A percentile compares a stretch with the other conserved stretches of the same genome.
Conservation (phyloP, 1,140 invertebrate species). For the Eumeta japonica region DNA sequence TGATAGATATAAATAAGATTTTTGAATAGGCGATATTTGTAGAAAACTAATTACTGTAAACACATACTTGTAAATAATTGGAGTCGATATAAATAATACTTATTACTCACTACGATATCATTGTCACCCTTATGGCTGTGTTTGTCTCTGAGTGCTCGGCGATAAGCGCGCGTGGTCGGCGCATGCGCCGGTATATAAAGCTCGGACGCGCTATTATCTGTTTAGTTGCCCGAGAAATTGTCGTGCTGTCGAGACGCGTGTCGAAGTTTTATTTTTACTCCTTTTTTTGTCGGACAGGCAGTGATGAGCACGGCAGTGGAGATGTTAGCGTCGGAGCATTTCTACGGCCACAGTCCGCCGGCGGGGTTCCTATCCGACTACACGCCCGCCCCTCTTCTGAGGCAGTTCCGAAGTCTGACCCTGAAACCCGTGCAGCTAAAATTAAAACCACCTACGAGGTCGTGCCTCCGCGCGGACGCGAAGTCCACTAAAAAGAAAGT, state of each 20-base stretch:
- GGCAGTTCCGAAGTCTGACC: conserved; percentile 15
- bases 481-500: conserved; percentile 75
- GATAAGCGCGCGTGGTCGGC: conserved; percentile 28
- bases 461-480: conserved; percentile 31
- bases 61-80: conserved; percentile 11
- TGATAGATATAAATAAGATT: too few species aligned
- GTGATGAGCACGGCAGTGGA: too few species aligned
- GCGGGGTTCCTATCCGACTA: conserved; percentile 62
- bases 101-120: too few species aligned
- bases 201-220: conserved; percentile 18
- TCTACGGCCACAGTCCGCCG: conserved; percentile 67
- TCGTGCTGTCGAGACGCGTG: conserved; percentile 17
- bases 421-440: conserved; percentile 41
- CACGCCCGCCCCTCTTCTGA: conserved; percentile 24
- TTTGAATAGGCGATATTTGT: too few species aligned
- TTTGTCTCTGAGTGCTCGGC: conserved; percentile 21
- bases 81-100: too few species aligned
- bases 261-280: conserved; percentile 7
- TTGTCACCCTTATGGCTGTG: conserved; percentile 24
- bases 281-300: too few species aligned
- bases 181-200: conserved; percentile 30
- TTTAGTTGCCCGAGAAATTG: conserved; percentile 32
- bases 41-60: conserved; percentile 8
- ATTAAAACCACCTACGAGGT: conserved; percentile 27
- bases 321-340: conserved; percentile 68